Evolutionary conservation across 2,797 vertebrate genomes (phyloP).

Genomic region (Poeciliopsis presidionis): DNA sequence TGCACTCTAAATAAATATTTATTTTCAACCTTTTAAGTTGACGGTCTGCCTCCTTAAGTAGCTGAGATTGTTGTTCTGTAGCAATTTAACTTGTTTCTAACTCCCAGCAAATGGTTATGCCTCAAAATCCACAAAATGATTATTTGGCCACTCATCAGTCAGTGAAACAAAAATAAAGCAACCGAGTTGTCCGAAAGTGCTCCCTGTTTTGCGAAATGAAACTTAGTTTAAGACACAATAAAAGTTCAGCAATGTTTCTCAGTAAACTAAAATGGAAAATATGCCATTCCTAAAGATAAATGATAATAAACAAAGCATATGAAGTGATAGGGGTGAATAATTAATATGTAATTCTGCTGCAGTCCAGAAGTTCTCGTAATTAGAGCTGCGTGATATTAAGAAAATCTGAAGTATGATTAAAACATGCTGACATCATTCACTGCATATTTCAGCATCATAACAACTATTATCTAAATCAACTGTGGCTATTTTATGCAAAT

Average conservation of each 20-base stretch:
- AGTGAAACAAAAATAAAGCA: neutral
- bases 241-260: neutral
- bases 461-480: neutral
- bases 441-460: neutral
- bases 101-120: neutral
- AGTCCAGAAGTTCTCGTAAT: neutral
- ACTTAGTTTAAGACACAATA: neutral
- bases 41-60: neutral
- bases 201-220: neutral
- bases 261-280: neutral
- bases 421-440: neutral
- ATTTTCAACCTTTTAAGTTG: neutral
- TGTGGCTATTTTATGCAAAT: neutral
- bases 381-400: neutral
- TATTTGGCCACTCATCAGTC: neutral
- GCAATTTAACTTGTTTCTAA: neutral
- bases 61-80: neutral
- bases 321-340: neutral
- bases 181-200: neutral
- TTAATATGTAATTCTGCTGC: neutral
- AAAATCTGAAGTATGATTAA: neutral
- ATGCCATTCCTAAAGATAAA: neutral
- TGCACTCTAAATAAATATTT: neutral
- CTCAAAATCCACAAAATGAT: neutral
- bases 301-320: neutral